Conservation (phyloP, 2,113 vertebrate species). For the Ceyx margarethae region DNA sequence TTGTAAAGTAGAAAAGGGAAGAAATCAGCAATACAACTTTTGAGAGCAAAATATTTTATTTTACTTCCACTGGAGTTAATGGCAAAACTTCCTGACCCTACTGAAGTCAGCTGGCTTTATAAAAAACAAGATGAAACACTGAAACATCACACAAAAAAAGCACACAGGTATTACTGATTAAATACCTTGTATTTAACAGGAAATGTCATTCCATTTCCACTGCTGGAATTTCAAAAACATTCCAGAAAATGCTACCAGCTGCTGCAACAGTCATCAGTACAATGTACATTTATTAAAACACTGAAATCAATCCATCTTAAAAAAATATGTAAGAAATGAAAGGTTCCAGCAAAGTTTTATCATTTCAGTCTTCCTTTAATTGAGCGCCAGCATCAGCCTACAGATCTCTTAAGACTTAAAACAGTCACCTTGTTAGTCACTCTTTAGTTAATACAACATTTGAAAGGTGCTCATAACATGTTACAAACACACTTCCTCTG, state of each 20-base stretch:
- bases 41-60: constrained; percentile 37
- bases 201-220: neutral
- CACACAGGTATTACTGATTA: neutral
- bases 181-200: neutral
- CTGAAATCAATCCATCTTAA: neutral
- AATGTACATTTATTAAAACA: constrained; percentile 18
- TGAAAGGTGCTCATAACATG: constrained; percentile 21
- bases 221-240: neutral
- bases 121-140: constrained; percentile 15
- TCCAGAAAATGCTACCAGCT: neutral
- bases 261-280: constrained; percentile 24
- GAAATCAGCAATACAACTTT: constrained; percentile 20
- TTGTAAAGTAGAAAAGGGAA: neutral
- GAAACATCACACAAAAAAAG: constrained; percentile 25
- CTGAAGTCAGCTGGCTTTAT: constrained; percentile 1
- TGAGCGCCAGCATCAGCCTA: neutral
- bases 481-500: neutral
- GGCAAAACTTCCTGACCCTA: neutral
- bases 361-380: constrained; percentile 25
- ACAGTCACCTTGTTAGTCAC: constrained; percentile 7
- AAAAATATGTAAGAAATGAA: constrained; percentile 6
- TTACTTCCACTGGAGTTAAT: constrained; percentile 23
- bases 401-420: neutral
- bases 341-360: constrained; percentile 13
- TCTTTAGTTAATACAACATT: neutral